Evolutionary conservation across 2,888 invertebrate species (phyloP).

Genomic region (Ommatoiulus sabulosus): DNA sequence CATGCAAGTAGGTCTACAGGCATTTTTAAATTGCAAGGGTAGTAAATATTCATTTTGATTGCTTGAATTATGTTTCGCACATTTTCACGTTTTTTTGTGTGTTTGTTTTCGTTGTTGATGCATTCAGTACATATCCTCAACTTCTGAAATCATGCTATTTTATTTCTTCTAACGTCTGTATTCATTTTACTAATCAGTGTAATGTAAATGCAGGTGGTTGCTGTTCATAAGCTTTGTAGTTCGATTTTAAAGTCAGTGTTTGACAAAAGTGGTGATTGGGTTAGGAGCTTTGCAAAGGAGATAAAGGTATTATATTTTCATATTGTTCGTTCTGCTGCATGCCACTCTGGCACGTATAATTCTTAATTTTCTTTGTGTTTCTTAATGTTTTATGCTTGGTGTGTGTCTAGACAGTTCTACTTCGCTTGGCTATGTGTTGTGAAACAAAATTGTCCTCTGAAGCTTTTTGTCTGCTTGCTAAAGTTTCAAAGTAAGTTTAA

Average conservation of each 20-base stretch:
- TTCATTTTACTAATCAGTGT: background rate
- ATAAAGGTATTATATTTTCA: background rate
- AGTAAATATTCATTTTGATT: too few relatives aligned
- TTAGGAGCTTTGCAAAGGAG: background rate
- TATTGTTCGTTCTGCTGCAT: background rate
- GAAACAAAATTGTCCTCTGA: background rate
- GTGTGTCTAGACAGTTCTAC: background rate
- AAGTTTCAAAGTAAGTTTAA: background rate
- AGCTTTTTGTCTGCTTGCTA: background rate
- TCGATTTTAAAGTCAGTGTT: background rate
- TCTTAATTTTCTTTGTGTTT: background rate
- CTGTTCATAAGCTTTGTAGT: background rate
- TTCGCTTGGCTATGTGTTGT: background rate
- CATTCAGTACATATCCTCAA: background rate
- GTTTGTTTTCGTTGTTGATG: background rate
- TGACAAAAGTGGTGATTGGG: background rate
- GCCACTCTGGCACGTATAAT: background rate
- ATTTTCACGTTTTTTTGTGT: background rate
- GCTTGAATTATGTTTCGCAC: background rate
- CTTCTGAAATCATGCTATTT: background rate
- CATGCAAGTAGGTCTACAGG: too few relatives aligned
- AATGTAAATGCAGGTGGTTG: background rate
- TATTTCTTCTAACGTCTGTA: background rate
- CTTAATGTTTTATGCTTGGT: background rate
- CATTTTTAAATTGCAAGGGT: background rate